Conservation (phyloP, 2,113 vertebrate genomes). For the Poeciliopsis occidentalis region DNA sequence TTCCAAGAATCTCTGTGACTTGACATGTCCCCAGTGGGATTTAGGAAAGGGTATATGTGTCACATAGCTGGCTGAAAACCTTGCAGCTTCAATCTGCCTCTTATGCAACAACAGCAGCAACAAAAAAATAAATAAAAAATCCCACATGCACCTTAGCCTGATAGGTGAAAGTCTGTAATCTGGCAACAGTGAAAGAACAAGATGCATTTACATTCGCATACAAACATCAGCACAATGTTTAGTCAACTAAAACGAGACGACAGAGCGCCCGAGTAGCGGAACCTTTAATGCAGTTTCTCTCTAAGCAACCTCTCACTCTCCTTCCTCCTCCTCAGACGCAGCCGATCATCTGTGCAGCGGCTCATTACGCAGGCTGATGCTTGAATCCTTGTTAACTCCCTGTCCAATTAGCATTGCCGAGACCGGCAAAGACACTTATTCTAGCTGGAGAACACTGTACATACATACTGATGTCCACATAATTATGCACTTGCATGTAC, state of each 20-base stretch:
- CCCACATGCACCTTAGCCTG: slow-evolving; percentile 19
- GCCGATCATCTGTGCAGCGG: slow-evolving; percentile 54
- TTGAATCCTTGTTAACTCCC: slow-evolving; percentile 76
- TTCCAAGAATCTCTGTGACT: slow-evolving; percentile 3
- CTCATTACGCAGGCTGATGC: slow-evolving; percentile 73
- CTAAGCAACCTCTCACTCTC: slow-evolving; percentile 23
- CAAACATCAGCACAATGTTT: slow-evolving; percentile 26
- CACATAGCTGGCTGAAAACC: slow-evolving; percentile 26
- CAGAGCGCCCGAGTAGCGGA: slow-evolving; percentile 33
- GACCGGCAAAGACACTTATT: slow-evolving; percentile 57
- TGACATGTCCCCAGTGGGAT: slow-evolving; percentile 16
- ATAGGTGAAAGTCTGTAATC: slow-evolving; percentile 41
- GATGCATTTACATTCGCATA: slow-evolving; percentile 8
- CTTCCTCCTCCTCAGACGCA: slow-evolving; percentile 51
- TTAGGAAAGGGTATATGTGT: slow-evolving; percentile 11
- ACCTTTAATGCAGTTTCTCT: slow-evolving; percentile 45
- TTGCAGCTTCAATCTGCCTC: slow-evolving; percentile 30
- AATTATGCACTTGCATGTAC: slow-evolving; percentile 62
- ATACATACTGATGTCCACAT: slow-evolving; percentile 68
- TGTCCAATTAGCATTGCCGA: slow-evolving; percentile 76
- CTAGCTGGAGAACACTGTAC: slow-evolving; percentile 44
- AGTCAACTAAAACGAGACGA: slow-evolving; percentile 25
- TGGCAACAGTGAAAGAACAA: slow-evolving; percentile 17
- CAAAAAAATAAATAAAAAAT: slow-evolving; percentile 3
- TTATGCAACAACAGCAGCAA: background rate